phyloP scores from a whole-genome alignment of 2,797 vertebrate genomes.

The Lophotriccus pileatus region DNA sequence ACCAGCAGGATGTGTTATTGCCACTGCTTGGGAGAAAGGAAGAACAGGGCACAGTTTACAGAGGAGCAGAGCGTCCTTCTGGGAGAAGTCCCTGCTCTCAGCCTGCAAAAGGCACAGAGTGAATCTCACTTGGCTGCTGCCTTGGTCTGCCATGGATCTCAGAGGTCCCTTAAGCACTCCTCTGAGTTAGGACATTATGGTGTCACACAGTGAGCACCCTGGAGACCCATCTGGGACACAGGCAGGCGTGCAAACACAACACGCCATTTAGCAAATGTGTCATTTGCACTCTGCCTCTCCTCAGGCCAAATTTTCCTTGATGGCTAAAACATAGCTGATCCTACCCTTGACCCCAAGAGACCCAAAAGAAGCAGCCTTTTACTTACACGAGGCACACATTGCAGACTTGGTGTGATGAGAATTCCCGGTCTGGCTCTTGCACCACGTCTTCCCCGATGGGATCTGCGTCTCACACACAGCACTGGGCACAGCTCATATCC shows the following conservation, averaged over 20 bases:
- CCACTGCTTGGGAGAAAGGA: neutral
- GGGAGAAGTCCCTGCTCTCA: neutral
- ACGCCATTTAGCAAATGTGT: fast-evolving
- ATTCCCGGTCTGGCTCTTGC: neutral
- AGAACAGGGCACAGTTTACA: neutral
- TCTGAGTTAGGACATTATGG: fast-evolving
- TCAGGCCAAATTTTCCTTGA: neutral
- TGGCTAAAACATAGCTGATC: neutral
- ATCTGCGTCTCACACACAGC: neutral
- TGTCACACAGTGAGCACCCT: neutral
- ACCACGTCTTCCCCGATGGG: fast-evolving
- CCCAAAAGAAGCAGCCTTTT: neutral
- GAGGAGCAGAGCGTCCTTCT: neutral
- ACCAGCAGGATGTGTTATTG: neutral
- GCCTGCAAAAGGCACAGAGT: fast-evolving
- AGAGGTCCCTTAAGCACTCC: neutral
- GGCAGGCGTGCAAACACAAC: neutral
- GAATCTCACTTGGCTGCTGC: neutral
- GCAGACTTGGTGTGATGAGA: neutral
- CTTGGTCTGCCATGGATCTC: neutral
- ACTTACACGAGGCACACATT: fast-evolving
- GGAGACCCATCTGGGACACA: neutral
- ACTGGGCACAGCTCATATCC: neutral
- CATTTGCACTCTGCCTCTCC: neutral
- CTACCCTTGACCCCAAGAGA: neutral